A percentile compares a stretch with the other conserved stretches of the same genome.
Conservation (phyloP, 2,113 vertebrate species). For the Tupaia chinensis region DNA sequence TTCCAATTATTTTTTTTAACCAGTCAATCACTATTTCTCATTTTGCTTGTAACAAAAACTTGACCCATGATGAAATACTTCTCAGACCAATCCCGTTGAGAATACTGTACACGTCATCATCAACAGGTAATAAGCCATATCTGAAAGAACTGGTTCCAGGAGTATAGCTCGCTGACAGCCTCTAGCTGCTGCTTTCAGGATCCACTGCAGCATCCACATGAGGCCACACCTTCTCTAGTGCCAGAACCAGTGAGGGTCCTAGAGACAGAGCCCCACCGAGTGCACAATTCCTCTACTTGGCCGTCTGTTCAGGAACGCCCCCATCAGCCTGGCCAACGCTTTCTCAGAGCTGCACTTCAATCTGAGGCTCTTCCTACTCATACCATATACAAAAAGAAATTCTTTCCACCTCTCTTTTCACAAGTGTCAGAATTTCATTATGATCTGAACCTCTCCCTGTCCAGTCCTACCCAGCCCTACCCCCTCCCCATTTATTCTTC, state of each 20-base stretch:
- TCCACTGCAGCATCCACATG: fast-evolving
- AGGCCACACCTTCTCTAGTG: not conserved
- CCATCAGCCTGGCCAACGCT: not conserved
- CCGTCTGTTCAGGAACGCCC: not conserved
- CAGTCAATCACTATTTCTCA: too few species aligned
- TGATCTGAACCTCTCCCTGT: not conserved
- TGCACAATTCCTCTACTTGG: not conserved
- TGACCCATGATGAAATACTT: too few species aligned
- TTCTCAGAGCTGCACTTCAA: not conserved
- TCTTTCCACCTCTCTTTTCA: not conserved
- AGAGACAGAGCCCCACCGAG: not conserved
- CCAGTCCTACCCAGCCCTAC: not conserved
- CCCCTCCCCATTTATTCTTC: not conserved
- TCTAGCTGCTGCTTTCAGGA: not conserved
- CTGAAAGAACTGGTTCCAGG: not conserved
- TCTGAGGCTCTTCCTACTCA: not conserved
- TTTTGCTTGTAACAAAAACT: too few species aligned
- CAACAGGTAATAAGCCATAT: too few species aligned
- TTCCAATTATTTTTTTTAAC: too few species aligned
- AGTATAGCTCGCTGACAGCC: not conserved
- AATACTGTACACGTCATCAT: too few species aligned
- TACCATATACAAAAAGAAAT: too few species aligned
- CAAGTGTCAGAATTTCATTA: not conserved
- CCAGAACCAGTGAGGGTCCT: not conserved
- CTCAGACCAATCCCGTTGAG: too few species aligned